Evolutionary conservation across 2,888 invertebrate species (phyloP).

Genomic region (Colostygia pectinataria): DNA sequence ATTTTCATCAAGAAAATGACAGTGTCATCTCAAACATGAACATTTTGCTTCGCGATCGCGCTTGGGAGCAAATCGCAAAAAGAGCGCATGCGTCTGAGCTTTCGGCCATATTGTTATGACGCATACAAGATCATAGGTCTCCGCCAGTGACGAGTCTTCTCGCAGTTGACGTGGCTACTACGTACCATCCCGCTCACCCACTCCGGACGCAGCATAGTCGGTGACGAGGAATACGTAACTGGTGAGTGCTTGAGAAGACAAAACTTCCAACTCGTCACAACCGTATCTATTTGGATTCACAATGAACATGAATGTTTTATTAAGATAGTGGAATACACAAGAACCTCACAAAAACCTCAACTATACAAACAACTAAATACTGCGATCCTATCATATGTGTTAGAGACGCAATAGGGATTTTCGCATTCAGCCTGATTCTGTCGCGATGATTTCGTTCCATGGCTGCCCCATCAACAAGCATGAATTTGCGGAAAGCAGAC

Average conservation of each 20-base stretch:
- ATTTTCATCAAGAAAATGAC: too few relatives aligned
- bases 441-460: slow-evolving; percentile 74
- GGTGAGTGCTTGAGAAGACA: slow-evolving; percentile 88
- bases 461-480: slow-evolving; percentile 65
- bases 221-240: slow-evolving; percentile 98
- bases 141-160: slow-evolving; percentile 92
- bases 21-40: too few relatives aligned
- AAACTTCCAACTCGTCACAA: slow-evolving; percentile 81
- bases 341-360: slow-evolving; percentile 47
- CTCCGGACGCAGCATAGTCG: slow-evolving; percentile 96
- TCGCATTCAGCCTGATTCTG: slow-evolving; percentile 56
- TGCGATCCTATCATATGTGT: slow-evolving; percentile 48
- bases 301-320: slow-evolving; percentile 64
- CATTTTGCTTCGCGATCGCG: too few relatives aligned
- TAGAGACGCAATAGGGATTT: slow-evolving; percentile 73
- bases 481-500: slow-evolving; percentile 46
- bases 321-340: slow-evolving; percentile 47
- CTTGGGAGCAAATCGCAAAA: slow-evolving; percentile 35
- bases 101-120: slow-evolving; percentile 89
- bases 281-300: slow-evolving; percentile 72
- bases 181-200: slow-evolving; percentile 96
- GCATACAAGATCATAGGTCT: slow-evolving; percentile 89
- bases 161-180: slow-evolving; percentile 96
- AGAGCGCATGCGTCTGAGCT: slow-evolving; percentile 76
- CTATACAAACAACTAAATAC: slow-evolving; percentile 39